Base-by-base conservation (phyloP, 2,113 vertebrate genomes). In the Corythornis vintsioides region DNA sequence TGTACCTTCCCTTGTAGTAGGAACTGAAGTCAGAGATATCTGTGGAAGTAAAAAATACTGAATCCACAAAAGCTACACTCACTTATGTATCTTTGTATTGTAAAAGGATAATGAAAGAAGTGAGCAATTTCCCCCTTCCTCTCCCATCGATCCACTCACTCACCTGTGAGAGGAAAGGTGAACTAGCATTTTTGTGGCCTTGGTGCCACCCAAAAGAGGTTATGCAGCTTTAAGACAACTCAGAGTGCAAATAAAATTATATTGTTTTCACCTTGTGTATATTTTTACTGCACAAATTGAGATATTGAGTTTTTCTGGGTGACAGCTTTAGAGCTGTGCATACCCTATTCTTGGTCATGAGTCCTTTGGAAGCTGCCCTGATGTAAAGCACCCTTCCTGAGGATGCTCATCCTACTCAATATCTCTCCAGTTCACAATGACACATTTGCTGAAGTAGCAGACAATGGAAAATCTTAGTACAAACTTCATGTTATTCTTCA, bases 321-420 rank as follows among this genome's bases (percentile, higher is more conserved):
- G 25, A 64, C 20, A 40, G n/a, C 42, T 91, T 74, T n/a, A 74
- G 43, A 84, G 28, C 3, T 12, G 55, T 9, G 15, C 25, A 26
- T 10, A 24, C 6, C 7, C 2, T 18, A 2, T 21, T 3, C 16
- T 66, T 28, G 31, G 14, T 31, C 10, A 33, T 2, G 2, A 72
- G 29, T 53, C 18, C 61, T 76, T 47, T 91, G 28, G n/a, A 83
- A 82, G 22, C 3, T 72, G 42, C 5, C 9, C 7, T 57, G 22
- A 47, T 13, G 13, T 69, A 79, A 86, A 56, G 8, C 6, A 50
- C 5, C 11, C 9, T 3, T n/a, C 21, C 40, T 75, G 57, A 78
- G 47, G 19, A 64, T 67, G 20, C 7, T 81, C 21, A 52, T 53
- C 26, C 11, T 7, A 61, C 24, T 65, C 35, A 48, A 42, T 69